Base-by-base conservation (phyloP, 2,797 vertebrate species). In the Moxostoma hubbsi region DNA sequence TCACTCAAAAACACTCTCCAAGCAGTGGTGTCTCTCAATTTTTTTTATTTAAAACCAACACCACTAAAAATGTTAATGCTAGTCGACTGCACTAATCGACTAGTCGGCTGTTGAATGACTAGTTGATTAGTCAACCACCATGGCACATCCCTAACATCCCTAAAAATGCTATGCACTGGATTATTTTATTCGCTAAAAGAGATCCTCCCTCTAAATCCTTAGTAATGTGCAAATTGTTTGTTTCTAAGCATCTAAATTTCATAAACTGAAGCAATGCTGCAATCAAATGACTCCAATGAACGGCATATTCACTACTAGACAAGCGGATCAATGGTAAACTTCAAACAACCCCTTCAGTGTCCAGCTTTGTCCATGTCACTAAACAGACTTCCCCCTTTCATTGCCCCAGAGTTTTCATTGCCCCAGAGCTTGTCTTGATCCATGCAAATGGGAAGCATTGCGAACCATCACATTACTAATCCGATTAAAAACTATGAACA, bases 401-500 rank as follows among this genome's bases (percentile, higher is more conserved):
- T 91, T 83, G 77, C 82, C 24, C 0, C 54, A 83, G 83, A 86
- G n/a, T n/a, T 45, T 66, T 88, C 86, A 88, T 91, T 83, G 77
- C 82, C 24, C 0, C 54, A 83, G 83, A 86, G n/a, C 84, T 84
- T 63, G 86, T 89, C 90, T 87, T 79, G 81, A 86, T 89, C 87
- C 85, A 88, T 86, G 91, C 88, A 90, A 85, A 79, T 73, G 85
- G 85, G 86, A 88, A 88, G 85, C 87, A 87, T 84, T 84, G 84
- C 36, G 53, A 64, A 67, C 53, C 86, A 86, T 74, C 87, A 84
- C 88, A 88, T 90, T 91, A 58, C 85, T 85, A 82, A 89, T 84
- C 86, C 89, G 88, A 93, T 92, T 91, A 93, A 92, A 91, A 87
- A 87, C 76, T 81, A 85, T 80, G 83, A 90, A 84, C 83, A 90